phyloP scores from a whole-genome alignment of 2,797 vertebrate species.

The Poecilia velifera region DNA sequence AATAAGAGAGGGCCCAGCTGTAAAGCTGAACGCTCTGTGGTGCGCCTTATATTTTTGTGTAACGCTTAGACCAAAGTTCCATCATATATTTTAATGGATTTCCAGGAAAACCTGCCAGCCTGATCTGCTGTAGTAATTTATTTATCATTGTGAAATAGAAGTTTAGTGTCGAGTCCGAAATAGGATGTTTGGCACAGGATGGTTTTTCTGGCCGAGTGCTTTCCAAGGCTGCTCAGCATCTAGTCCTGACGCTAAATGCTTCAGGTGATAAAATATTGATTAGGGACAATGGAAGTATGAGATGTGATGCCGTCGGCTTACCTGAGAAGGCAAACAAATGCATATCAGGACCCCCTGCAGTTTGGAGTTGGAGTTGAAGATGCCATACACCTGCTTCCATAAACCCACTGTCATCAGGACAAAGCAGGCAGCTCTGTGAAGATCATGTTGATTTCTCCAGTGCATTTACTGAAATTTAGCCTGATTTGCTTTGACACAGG shows the following conservation, averaged over 20 bases:
- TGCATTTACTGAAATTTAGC: too few species aligned
- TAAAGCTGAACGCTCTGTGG: conserved; percentile 40
- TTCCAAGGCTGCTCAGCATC: conserved; percentile 40
- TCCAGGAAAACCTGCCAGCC: conserved; percentile 10
- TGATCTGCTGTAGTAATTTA: conserved; percentile 39
- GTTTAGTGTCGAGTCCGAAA: conserved; percentile 24
- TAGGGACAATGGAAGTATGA: conserved; percentile 42
- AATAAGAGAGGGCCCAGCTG: conserved; percentile 47
- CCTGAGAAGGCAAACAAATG: not conserved
- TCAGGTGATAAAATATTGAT: conserved; percentile 68
- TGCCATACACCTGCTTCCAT: too few species aligned
- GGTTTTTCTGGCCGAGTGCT: conserved; percentile 48
- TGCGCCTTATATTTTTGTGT: not conserved
- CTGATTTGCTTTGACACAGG: too few species aligned
- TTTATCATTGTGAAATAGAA: conserved; percentile 33
- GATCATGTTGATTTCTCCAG: too few species aligned
- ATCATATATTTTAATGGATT: conserved; percentile 33
- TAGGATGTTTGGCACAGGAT: conserved; percentile 33
- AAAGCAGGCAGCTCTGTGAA: too few species aligned
- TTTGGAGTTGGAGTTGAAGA: too few species aligned
- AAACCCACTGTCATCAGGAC: too few species aligned
- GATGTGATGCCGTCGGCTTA: conserved; percentile 34
- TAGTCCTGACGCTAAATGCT: conserved; percentile 45
- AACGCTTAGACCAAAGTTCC: conserved; percentile 6
- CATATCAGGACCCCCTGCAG: not conserved